A percentile compares a stretch with the other conserved stretches of the same genome.
These are phyloP conservation scores for Fistularia tabacaria DNA, from an alignment of 2,797 vertebrate genomes.

Conservation along the genomic window DNA sequence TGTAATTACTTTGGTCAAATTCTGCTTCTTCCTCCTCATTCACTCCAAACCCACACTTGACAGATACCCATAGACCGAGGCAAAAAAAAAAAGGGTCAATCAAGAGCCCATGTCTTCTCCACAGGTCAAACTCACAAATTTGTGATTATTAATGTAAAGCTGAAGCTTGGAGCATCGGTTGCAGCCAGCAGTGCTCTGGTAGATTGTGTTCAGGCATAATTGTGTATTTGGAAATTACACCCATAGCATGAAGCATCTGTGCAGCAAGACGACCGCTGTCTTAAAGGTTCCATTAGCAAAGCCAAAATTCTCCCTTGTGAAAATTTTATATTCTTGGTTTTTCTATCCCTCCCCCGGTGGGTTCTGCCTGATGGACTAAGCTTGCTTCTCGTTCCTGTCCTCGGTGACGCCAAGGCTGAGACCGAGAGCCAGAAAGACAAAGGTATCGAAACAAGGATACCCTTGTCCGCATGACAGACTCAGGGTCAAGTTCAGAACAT, in stretches of 20 bases:
- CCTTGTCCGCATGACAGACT: neutral
- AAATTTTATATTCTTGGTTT: slow-evolving; percentile 9
- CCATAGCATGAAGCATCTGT: slow-evolving; percentile 49
- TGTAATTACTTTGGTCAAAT: slow-evolving; percentile 38
- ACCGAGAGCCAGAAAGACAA: slow-evolving; percentile 1
- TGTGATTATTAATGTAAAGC: slow-evolving; percentile 30
- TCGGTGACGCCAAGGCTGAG: slow-evolving; percentile 10
- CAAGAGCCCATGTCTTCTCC: slow-evolving; percentile 28
- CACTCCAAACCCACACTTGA: slow-evolving; percentile 11
- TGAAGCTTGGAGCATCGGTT: slow-evolving; percentile 26
- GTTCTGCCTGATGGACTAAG: slow-evolving; percentile 12
- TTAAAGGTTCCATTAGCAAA: no score
- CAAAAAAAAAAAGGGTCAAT: slow-evolving; percentile 1
- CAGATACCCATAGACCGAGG: slow-evolving; percentile 11
- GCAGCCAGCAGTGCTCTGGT: slow-evolving; percentile 17
- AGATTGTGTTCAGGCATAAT: slow-evolving; percentile 50
- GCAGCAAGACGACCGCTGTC: slow-evolving; percentile 24
- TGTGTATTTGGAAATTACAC: slow-evolving; percentile 50
- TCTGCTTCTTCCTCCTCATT: slow-evolving; percentile 13
- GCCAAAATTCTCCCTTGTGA: no score
- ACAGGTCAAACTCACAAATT: slow-evolving; percentile 10
- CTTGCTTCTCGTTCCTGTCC: slow-evolving; percentile 17
- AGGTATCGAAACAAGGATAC: slow-evolving; percentile 2
- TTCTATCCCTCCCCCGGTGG: slow-evolving; percentile 17
- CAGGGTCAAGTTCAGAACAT: neutral